Percentiles rank a stretch among this genome's conserved stretches.
These are phyloP conservation scores for Clitarchus hookeri DNA, from an alignment of 2,888 invertebrate species.

Conservation along the genomic window DNA sequence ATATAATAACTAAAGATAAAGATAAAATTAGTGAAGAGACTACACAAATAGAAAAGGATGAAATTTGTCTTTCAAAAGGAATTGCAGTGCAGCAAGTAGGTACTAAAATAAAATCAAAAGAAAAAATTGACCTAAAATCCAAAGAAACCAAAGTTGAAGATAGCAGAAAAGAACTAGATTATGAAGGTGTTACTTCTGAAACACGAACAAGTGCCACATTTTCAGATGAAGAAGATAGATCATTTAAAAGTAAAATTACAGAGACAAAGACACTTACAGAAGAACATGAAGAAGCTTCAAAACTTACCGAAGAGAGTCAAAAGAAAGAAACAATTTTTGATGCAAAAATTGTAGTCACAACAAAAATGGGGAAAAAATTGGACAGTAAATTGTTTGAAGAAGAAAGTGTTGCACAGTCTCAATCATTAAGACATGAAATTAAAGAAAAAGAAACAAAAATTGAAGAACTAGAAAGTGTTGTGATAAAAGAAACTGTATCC, in stretches of 20 bases:
- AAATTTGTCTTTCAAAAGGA: constrained; percentile 34
- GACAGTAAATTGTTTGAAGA: constrained; percentile 41
- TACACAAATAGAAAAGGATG: constrained; percentile 30
- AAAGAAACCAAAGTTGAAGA: constrained; percentile 38
- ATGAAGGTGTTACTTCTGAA: constrained; percentile 32
- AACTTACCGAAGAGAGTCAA: constrained; percentile 34
- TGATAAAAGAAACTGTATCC: constrained; percentile 56
- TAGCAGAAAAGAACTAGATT: constrained; percentile 29
- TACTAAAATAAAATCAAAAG: constrained; percentile 27
- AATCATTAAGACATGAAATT: constrained; percentile 49
- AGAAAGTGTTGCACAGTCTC: constrained; percentile 49
- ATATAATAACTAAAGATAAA: constrained; percentile 32
- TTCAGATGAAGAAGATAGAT: constrained; percentile 37
- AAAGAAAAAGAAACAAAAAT: constrained; percentile 45
- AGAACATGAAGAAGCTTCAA: constrained; percentile 23
- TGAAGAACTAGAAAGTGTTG: constrained; percentile 47
- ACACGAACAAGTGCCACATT: constrained; percentile 35
- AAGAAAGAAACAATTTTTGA: constrained; percentile 40
- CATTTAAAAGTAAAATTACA: constrained; percentile 34
- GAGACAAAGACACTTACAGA: constrained; percentile 38
- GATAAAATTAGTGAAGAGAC: constrained; percentile 25
- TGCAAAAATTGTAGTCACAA: constrained; percentile 48
- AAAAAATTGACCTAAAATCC: constrained; percentile 32
- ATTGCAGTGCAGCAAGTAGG: constrained; percentile 28
- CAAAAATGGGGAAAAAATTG: constrained; percentile 49